phyloP scores from a whole-genome alignment of 2,888 invertebrate species.

The Calephelis perditalis region DNA sequence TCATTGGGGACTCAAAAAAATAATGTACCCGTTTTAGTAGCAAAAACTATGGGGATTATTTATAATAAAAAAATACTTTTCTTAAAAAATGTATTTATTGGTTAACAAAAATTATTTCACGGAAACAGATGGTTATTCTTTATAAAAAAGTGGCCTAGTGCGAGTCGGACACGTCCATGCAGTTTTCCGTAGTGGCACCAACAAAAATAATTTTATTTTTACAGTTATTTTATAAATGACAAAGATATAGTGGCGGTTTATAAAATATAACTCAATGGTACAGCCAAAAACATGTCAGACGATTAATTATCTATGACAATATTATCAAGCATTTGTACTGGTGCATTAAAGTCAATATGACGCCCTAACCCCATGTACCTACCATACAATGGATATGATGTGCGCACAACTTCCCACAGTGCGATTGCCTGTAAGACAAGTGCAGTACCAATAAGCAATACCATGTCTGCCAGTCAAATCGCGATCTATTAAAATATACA shows the following conservation, averaged over 20 bases:
- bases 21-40: slow-evolving; percentile 13
- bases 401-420: too few relatives aligned
- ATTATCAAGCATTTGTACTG: background rate
- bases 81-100: background rate
- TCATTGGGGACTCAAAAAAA: slow-evolving; percentile 14
- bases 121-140: slow-evolving; percentile 6
- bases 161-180: background rate
- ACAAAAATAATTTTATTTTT: background rate
- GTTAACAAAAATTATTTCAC: slow-evolving; percentile 1
- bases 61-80: background rate
- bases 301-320: slow-evolving; percentile 1
- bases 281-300: background rate
- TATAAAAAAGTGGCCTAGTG: slow-evolving; percentile 1
- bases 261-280: slow-evolving; percentile 1
- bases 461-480: background rate
- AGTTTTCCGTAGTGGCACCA: background rate
- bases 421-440: too few relatives aligned
- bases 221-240: background rate
- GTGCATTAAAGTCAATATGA: slow-evolving; percentile 11
- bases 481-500: background rate
- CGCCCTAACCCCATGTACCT: slow-evolving; percentile 1
- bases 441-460: background rate
- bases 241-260: background rate
- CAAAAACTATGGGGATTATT: slow-evolving; percentile 5
- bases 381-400: background rate